Percentiles rank a stretch among this genome's conserved stretches.
These are phyloP conservation scores for Vidua chalybeata DNA, from an alignment of 2,113 vertebrate species.

Conservation along the genomic window DNA sequence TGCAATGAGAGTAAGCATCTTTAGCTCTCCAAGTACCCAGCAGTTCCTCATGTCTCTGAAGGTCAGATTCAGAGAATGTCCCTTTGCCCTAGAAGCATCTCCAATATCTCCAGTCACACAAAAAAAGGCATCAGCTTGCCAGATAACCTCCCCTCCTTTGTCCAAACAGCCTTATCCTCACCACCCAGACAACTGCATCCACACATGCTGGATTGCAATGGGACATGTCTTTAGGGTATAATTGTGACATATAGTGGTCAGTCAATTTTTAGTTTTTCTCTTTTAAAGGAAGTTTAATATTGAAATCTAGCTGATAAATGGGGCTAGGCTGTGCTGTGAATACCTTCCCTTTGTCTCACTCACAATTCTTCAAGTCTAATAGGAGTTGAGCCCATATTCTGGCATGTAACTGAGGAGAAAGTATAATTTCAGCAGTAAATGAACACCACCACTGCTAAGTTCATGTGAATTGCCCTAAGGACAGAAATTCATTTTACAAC, in stretches of 20 bases:
- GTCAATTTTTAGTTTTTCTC: background rate
- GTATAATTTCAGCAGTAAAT: background rate
- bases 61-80: background rate
- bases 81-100: background rate
- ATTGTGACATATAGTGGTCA: background rate
- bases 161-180: background rate
- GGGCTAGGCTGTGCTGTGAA: background rate
- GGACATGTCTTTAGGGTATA: accelerated
- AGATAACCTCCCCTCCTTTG: background rate
- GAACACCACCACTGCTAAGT: background rate
- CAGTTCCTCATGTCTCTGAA: background rate
- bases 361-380: background rate
- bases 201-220: background rate
- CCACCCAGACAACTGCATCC: background rate
- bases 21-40: background rate
- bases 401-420: background rate
- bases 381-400: background rate
- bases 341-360: background rate
- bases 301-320: background rate
- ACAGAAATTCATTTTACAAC: background rate
- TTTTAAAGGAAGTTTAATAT: background rate
- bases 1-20: background rate
- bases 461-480: background rate
- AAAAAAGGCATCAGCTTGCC: background rate
- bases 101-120: background rate